Evolutionary conservation across 2,797 vertebrate species (phyloP).

Genomic region (Cephalopachus bancanus): DNA sequence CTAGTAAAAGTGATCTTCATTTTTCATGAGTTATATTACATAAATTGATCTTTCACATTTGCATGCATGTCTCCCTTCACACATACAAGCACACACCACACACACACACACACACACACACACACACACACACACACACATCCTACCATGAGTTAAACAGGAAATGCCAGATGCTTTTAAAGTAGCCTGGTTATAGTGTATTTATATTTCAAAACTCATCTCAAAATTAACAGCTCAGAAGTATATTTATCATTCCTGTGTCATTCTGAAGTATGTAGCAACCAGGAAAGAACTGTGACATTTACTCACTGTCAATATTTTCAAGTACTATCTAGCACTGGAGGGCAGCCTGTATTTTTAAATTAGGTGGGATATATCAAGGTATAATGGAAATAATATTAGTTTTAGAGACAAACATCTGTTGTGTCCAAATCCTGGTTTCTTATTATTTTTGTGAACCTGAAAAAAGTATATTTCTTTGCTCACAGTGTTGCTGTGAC

Average conservation of each 20-base stretch:
- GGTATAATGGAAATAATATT: not conserved
- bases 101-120: not conserved
- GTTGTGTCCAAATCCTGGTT: not conserved
- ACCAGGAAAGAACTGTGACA: constrained; percentile 6
- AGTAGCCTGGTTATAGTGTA: not conserved
- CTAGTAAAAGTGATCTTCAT: not conserved
- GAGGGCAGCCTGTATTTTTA: not conserved
- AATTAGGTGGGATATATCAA: not conserved
- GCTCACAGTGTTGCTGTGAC: not conserved
- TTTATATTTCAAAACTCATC: constrained; percentile 45
- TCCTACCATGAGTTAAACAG: not conserved
- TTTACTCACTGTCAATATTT: constrained; percentile 43
- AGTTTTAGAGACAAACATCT: not conserved
- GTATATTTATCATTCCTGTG: constrained; percentile 54
- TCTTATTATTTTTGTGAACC: not conserved
- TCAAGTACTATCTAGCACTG: constrained; percentile 8
- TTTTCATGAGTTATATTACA: not conserved
- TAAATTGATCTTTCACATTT: not conserved
- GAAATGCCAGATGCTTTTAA: not conserved
- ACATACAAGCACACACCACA: not conserved
- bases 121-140: not conserved
- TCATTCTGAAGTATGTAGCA: not conserved
- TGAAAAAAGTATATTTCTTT: not conserved
- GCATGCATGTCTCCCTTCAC: not conserved
- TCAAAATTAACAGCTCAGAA: constrained; percentile 60